These are phyloP conservation scores for Drosophila busckii DNA, from an alignment of 1,140 invertebrate species.

Conservation along the genomic window DNA sequence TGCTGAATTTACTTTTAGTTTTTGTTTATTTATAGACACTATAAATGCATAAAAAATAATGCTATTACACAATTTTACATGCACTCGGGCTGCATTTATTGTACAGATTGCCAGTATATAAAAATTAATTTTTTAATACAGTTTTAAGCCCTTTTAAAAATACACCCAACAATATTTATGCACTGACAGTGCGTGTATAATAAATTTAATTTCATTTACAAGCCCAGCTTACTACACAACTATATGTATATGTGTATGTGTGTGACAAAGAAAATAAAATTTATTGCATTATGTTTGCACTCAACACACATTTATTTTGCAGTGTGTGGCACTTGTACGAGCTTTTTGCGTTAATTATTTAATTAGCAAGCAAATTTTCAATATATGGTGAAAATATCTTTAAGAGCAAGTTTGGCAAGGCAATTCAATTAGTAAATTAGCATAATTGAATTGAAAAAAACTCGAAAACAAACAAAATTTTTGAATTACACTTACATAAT, in stretches of 20 bases:
- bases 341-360: neutral
- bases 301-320: constrained; percentile 62
- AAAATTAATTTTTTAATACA: constrained; percentile 65
- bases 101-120: constrained; percentile 52
- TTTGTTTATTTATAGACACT: constrained; percentile 1
- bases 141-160: constrained; percentile 56
- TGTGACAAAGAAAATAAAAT: constrained; percentile 51
- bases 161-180: constrained; percentile 18
- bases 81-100: constrained; percentile 37
- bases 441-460: constrained; percentile 20
- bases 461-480: constrained; percentile 32
- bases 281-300: constrained; percentile 68
- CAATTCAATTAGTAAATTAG: constrained; percentile 13
- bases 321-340: neutral
- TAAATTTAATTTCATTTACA: constrained; percentile 74
- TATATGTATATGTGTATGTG: constrained; percentile 28
- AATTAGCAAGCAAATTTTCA: constrained; percentile 1
- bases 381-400: too few relatives aligned
- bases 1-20: neutral
- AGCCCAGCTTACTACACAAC: constrained; percentile 44
- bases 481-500: constrained; percentile 21
- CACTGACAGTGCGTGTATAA: constrained; percentile 32
- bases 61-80: constrained; percentile 13
- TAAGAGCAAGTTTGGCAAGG: neutral
- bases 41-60: constrained; percentile 14